A percentile compares a stretch with the other conserved stretches of the same genome.
phyloP scores from a whole-genome alignment of 2,888 invertebrate genomes.

The Lithosia quadra region DNA sequence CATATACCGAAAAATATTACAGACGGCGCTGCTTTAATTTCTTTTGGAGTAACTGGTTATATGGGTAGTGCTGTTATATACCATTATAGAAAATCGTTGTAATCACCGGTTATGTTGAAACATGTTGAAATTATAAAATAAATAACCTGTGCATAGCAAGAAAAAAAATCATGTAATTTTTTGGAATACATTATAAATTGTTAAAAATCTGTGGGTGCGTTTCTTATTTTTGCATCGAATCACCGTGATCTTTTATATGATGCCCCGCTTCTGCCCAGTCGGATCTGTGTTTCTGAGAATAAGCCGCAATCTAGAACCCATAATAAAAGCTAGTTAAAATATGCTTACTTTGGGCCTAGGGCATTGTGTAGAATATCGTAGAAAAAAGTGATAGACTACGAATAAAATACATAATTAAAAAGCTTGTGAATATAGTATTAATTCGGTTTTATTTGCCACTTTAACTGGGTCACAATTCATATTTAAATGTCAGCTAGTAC shows the following conservation, averaged over 20 bases:
- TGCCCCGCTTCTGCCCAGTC: background rate
- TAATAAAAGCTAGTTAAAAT: too few relatives aligned
- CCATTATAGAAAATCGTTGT: conserved; percentile 7
- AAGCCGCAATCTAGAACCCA: too few relatives aligned
- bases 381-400: too few relatives aligned
- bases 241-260: background rate
- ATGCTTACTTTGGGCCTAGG: too few relatives aligned
- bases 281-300: background rate
- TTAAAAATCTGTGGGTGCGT: background rate
- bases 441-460: too few relatives aligned
- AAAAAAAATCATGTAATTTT: background rate
- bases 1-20: conserved; percentile 10
- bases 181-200: background rate
- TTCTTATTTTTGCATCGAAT: background rate
- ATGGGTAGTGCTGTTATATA: conserved; percentile 16
- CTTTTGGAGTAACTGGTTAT: conserved; percentile 15
- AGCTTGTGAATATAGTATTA: too few relatives aligned
- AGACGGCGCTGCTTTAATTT: conserved; percentile 6
- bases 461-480: too few relatives aligned
- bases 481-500: too few relatives aligned
- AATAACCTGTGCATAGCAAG: background rate
- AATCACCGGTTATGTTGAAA: background rate
- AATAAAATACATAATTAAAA: too few relatives aligned
- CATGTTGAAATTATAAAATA: background rate
- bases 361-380: too few relatives aligned